Percentiles rank a stretch among this genome's conserved stretches.
These are phyloP conservation scores for Progne subis DNA, from an alignment of 2,113 vertebrate genomes.

Conservation along the genomic window DNA sequence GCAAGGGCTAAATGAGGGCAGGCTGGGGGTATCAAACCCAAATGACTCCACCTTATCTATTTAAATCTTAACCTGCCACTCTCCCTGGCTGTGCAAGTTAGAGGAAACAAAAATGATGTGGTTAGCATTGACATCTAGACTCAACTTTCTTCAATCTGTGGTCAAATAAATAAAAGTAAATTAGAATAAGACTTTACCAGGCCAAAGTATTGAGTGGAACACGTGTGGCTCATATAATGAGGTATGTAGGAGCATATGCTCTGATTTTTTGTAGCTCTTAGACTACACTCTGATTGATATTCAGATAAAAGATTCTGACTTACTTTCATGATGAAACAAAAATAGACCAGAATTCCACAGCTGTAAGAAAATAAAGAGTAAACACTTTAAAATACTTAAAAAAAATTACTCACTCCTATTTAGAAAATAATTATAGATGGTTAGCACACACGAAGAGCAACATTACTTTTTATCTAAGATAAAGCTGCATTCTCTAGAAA, in stretches of 20 bases:
- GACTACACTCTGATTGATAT: background rate
- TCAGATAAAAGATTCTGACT: background rate
- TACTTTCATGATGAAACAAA: background rate
- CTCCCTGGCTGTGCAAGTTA: background rate
- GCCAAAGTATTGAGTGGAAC: background rate
- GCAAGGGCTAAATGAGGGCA: background rate
- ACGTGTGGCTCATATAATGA: background rate
- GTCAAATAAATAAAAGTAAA: background rate
- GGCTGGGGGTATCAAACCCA: background rate
- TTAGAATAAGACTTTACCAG: background rate
- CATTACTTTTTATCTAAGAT: background rate
- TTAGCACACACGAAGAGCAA: background rate
- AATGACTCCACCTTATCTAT: background rate
- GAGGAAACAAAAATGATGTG: background rate
- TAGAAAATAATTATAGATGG: background rate
- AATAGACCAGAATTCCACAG: background rate
- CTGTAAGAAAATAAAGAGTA: background rate
- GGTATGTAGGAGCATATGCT: background rate
- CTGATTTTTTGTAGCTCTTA: background rate
- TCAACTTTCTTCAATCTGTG: background rate
- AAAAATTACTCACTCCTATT: background rate
- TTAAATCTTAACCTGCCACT: background rate
- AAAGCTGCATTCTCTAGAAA: background rate
- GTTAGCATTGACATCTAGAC: background rate
- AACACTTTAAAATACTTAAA: background rate